Evolutionary conservation across 1,140 invertebrate species (phyloP), one percentile per base, ranked within the genome.

Genomic region (Chlorops oryzae): DNA sequence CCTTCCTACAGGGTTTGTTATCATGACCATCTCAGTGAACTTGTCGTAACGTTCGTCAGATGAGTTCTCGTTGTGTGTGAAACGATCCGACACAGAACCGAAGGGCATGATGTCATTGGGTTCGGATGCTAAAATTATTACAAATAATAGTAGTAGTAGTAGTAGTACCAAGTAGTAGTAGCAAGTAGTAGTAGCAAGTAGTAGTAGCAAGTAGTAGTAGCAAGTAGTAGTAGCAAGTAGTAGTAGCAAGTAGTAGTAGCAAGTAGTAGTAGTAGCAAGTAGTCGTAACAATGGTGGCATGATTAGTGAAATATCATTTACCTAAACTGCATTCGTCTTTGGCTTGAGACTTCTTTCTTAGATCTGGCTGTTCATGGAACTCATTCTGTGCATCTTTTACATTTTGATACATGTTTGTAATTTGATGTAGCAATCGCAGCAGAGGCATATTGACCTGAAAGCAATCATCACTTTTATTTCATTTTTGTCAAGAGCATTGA

Each of bases 331-430:
- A 70, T 38, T 72, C 70, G 45, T 72, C 69, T 35, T 72, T 72
- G 15, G 61, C 59, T 17, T 68, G 59, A 5, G 58, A 60, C 51
- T 73, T 69, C 58, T 78, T 75, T 34, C 68, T 63, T 17, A 78
- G 65, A 18, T 70, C 69, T 1, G 82, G 81, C 55, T 86, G 87
- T 54, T 82, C 86, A 61, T 82, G 86, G 41, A 97, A 76, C 59
- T 95, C 92, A 60, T 87, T 85, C 67, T 92, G 88, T 2, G 93
- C 96, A 63, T 95, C 90, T 63, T 93, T 92, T 4, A 96, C 91
- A 75, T 96, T 97, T 73, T 94, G 90, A 74, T 96, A 95, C 91
- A 98, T 96, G 54, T 93, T 95, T 56, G 87, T 90, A 56, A 98
- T 94, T 75, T 98, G 95, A 77, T 97, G 92, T 32, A 97, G 77